These are phyloP conservation scores for Isoperla grammatica DNA, from an alignment of 2,888 invertebrate species.

Conservation along the genomic window DNA sequence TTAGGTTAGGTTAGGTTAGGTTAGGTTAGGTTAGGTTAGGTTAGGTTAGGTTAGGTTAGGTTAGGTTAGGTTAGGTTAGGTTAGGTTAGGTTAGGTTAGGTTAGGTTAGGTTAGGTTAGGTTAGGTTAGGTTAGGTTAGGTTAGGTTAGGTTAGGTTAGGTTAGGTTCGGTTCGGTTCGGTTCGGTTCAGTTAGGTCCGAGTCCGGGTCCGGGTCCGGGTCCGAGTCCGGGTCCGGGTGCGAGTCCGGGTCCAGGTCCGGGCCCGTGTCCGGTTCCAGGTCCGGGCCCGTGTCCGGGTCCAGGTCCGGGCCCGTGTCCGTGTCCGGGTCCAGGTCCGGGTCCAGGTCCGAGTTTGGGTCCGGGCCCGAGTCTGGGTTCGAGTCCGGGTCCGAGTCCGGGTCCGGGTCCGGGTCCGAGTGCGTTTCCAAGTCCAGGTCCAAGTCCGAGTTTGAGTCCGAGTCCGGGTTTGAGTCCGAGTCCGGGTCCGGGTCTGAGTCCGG, in stretches of 20 bases:
- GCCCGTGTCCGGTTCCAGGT: not conserved
- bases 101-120: no score
- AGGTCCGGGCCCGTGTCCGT: constrained; percentile 25
- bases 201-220: constrained; percentile 29
- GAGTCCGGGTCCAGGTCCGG: not conserved
- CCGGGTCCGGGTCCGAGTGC: constrained; percentile 3
- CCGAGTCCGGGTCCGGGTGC: constrained; percentile 16
- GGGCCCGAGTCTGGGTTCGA: constrained; percentile 33
- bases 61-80: no score
- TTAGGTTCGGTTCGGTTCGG: no score
- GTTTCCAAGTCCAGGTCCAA: constrained; percentile 38
- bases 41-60: no score
- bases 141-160: not conserved
- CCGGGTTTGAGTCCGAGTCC: constrained; percentile 1
- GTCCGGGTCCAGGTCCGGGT: constrained; percentile 29
- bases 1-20: no score
- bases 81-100: no score
- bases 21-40: no score
- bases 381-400: constrained; percentile 29
- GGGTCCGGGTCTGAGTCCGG: not conserved
- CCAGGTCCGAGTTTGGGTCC: constrained; percentile 28
- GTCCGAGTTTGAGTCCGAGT: not conserved
- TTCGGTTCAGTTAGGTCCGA: constrained; percentile 28
- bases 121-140: not conserved
- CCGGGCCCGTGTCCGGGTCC: constrained; percentile 5